Conservation (phyloP, 2,888 invertebrate species). For the Rotaria socialis region DNA sequence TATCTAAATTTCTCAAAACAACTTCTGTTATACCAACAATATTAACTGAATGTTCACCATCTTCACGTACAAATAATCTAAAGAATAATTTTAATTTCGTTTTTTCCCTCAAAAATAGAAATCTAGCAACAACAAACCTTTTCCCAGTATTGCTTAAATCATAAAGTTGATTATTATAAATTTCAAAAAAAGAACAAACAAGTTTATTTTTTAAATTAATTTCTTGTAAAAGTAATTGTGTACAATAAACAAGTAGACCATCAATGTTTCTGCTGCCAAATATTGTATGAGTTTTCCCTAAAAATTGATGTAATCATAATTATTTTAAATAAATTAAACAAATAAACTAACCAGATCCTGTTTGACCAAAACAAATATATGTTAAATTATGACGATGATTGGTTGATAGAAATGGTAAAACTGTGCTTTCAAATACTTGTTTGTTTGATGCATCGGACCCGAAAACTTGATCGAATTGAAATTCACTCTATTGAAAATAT, state of each 20-base stretch:
- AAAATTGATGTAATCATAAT: not conserved
- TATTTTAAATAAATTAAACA: not conserved
- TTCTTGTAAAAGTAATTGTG: slow-evolving; percentile 37
- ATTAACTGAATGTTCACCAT: slow-evolving; percentile 55
- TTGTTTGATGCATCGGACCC: slow-evolving; percentile 29
- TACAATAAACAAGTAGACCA: slow-evolving; percentile 37
- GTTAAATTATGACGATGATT: slow-evolving; percentile 37
- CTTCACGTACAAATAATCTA: slow-evolving; percentile 57
- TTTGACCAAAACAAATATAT: slow-evolving; percentile 47
- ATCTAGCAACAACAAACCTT: slow-evolving; percentile 48
- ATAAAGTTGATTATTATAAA: slow-evolving; percentile 58
- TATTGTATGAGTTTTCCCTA: slow-evolving; percentile 45
- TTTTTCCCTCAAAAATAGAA: not conserved
- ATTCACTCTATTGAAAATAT: slow-evolving; percentile 37
- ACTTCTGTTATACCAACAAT: slow-evolving; percentile 58
- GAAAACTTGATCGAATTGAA: slow-evolving; percentile 43
- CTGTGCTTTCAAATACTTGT: slow-evolving; percentile 37
- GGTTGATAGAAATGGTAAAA: slow-evolving; percentile 40
- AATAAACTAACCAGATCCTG: slow-evolving; percentile 36
- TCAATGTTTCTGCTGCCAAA: slow-evolving; percentile 39
- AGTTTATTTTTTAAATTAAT: slow-evolving; percentile 32
- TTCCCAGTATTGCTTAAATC: slow-evolving; percentile 57
- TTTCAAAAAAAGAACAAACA: slow-evolving; percentile 52
- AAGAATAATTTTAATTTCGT: slow-evolving; percentile 8
- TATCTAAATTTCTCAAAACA: slow-evolving; percentile 52